phyloP scores from a whole-genome alignment of 2,797 vertebrate genomes.

The Neosilurus hyrtlii region DNA sequence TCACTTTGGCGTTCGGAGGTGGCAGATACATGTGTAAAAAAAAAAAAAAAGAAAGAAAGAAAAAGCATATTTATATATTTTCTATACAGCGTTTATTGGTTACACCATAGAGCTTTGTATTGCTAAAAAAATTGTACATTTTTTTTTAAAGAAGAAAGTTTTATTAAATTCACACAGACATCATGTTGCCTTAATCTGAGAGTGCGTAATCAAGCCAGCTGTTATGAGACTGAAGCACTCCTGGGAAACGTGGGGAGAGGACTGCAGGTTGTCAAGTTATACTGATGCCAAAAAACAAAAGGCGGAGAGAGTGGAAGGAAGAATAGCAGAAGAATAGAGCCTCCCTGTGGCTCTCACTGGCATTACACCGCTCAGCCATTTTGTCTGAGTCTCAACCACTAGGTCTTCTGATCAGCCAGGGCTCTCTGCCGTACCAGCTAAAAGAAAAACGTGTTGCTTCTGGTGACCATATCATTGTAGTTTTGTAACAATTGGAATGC shows the following conservation, averaged over 20 bases:
- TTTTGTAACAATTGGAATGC: neutral
- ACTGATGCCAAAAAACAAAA: constrained; percentile 79
- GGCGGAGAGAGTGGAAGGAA: constrained; percentile 38
- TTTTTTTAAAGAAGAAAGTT: constrained; percentile 79
- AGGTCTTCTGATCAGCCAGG: constrained; percentile 30
- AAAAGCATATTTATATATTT: constrained; percentile 99
- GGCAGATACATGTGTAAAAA: constrained; percentile 83
- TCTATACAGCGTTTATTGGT: constrained; percentile 92
- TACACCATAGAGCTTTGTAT: constrained; percentile 92
- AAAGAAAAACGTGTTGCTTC: constrained; percentile 9
- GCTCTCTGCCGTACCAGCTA: neutral
- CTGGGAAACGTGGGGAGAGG: constrained; percentile 51
- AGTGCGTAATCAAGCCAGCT: constrained; percentile 70
- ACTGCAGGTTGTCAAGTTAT: constrained; percentile 58
- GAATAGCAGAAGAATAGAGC: constrained; percentile 32
- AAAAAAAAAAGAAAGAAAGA: constrained; percentile 69
- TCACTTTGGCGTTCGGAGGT: constrained; percentile 55
- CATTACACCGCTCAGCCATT: constrained; percentile 55
- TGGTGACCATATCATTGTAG: neutral
- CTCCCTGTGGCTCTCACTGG: constrained; percentile 43
- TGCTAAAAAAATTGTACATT: constrained; percentile 89
- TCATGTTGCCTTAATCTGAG: constrained; percentile 92
- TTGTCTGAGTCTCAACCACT: constrained; percentile 51
- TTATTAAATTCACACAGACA: constrained; percentile 92
- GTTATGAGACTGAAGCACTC: constrained; percentile 70